phyloP scores from a whole-genome alignment of 2,797 vertebrate species.

The Spondyliosoma cantharus region DNA sequence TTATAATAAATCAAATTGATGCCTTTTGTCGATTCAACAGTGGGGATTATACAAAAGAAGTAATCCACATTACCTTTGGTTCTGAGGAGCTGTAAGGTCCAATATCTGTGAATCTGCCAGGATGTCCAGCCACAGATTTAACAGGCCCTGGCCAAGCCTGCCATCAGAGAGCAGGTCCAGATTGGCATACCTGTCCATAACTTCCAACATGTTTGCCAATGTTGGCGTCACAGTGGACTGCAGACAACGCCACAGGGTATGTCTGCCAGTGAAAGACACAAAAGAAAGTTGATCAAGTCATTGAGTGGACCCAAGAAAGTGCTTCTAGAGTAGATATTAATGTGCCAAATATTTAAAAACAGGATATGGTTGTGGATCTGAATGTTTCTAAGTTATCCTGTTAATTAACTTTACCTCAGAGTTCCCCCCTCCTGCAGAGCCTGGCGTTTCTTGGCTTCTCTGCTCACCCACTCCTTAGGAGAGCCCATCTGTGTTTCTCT shows the following conservation, averaged over 20 bases:
- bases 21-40: not conserved
- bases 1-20: not conserved
- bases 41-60: not conserved
- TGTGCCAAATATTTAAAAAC: not conserved
- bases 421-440: slow-evolving; percentile 85
- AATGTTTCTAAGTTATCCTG: not conserved
- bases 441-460: slow-evolving; percentile 77
- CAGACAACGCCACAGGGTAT: slow-evolving; percentile 84
- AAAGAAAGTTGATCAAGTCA: not conserved
- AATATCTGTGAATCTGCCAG: slow-evolving; percentile 78
- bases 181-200: slow-evolving; percentile 80
- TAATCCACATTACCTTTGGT: slow-evolving; percentile 63
- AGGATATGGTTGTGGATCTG: too few species aligned
- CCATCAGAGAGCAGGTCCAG: slow-evolving; percentile 76
- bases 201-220: slow-evolving; percentile 77
- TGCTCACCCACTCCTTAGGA: slow-evolving; percentile 80
- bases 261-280: slow-evolving; percentile 61
- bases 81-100: slow-evolving; percentile 58
- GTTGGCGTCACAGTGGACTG: slow-evolving; percentile 78
- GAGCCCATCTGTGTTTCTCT: slow-evolving; percentile 63
- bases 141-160: slow-evolving; percentile 63
- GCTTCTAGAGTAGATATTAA: not conserved
- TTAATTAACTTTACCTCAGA: slow-evolving; percentile 72
- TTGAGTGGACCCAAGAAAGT: not conserved
- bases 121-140: slow-evolving; percentile 82